phyloP scores from a whole-genome alignment of 2,797 vertebrate genomes.

The Pachyuromys duprasi region DNA sequence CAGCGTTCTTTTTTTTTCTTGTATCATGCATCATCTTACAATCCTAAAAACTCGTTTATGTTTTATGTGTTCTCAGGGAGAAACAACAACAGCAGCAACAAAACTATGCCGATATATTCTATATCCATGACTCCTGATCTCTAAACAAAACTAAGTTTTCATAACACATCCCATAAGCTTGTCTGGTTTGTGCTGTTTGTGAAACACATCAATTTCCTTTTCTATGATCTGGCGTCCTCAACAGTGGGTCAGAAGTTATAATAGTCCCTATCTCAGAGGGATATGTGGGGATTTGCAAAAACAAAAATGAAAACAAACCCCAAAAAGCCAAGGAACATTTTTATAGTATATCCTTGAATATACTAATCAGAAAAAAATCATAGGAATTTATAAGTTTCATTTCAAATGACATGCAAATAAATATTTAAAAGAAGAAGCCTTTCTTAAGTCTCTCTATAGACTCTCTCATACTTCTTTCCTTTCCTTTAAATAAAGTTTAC shows the following conservation, averaged over 20 bases:
- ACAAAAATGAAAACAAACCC: too few relatives aligned
- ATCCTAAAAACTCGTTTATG: not conserved
- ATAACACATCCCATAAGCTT: not conserved
- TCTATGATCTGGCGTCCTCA: not conserved
- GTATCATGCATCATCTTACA: not conserved
- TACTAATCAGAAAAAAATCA: not conserved
- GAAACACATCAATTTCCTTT: not conserved
- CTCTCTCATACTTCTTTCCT: not conserved
- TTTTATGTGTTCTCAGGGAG: not conserved
- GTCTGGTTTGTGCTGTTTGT: accelerated
- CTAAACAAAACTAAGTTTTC: not conserved
- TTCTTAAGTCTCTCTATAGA: not conserved
- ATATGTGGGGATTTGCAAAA: not conserved
- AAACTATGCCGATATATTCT: not conserved
- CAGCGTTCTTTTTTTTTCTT: not conserved
- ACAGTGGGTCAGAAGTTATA: not conserved
- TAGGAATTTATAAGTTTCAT: not conserved
- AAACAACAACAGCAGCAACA: not conserved
- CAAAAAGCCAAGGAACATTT: not conserved
- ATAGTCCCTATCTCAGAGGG: not conserved
- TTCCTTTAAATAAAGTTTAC: not conserved
- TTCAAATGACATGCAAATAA: not conserved
- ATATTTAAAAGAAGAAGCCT: not conserved
- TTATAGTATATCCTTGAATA: not conserved
- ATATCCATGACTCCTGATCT: not conserved